Conservation (phyloP, 2,888 invertebrate genomes). For the Lepidonotus clava region DNA sequence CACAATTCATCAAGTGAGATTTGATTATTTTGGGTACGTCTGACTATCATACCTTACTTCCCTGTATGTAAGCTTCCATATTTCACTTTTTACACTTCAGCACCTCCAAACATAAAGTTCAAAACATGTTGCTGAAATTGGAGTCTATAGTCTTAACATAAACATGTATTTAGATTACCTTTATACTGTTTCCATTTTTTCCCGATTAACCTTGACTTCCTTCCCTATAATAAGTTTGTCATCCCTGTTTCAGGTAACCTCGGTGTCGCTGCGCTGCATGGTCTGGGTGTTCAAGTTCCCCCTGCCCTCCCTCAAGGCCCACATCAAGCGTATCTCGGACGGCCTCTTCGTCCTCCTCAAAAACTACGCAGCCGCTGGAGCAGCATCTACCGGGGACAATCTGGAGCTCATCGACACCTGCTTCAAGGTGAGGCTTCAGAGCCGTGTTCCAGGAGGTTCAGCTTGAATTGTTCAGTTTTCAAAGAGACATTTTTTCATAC, state of each 20-base stretch:
- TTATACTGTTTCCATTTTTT: conserved; percentile 15
- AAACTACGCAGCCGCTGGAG: conserved; percentile 92
- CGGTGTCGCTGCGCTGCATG: conserved; percentile 84
- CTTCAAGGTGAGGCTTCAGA: conserved; percentile 90
- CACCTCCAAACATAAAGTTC: too few relatives aligned
- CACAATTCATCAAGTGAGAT: too few relatives aligned
- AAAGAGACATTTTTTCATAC: too few relatives aligned
- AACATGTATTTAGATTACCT: not conserved
- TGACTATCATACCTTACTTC: too few relatives aligned
- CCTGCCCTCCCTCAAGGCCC: conserved; percentile 86
- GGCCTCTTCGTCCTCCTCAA: conserved; percentile 91
- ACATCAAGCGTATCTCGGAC: conserved; percentile 86
- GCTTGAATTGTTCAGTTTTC: too few relatives aligned
- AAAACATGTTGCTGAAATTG: too few relatives aligned
- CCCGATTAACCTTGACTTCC: not conserved
- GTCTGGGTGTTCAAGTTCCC: conserved; percentile 86
- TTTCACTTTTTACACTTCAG: too few relatives aligned
- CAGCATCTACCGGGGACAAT: conserved; percentile 90
- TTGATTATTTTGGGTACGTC: too few relatives aligned
- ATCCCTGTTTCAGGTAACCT: conserved; percentile 71
- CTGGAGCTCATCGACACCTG: conserved; percentile 91
- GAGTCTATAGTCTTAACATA: too few relatives aligned
- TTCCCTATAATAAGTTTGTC: not conserved
- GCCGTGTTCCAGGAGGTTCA: too few relatives aligned
- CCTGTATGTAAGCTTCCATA: too few relatives aligned